Base-by-base conservation (phyloP, 1,140 invertebrate species). In the Trichogramma pretiosum region DNA sequence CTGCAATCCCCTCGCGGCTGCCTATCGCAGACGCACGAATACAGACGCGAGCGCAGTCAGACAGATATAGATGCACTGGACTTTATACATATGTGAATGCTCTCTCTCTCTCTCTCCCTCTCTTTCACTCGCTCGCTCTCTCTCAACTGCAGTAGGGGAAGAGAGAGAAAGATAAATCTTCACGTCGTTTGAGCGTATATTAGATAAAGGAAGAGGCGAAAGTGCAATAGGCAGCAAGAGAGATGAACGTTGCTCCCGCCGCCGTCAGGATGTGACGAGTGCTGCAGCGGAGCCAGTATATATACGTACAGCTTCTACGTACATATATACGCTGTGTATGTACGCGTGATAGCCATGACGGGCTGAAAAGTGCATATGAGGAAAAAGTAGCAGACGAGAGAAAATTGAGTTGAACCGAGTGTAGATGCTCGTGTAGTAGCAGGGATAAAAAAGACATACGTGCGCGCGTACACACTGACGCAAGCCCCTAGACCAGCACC, bases 111-210 rank as follows among this genome's bases (percentile, higher is more conserved):
- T 28, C 24, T 54, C 48, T 53, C 50, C 38, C 46, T 38, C 51
- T 43, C 33, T 43, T 43, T 30, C 13, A 43, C 33, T 10, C 35
- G 34, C 11, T n/a, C 13, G n/a, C n/a, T n/a, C n/a, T n/a, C n/a
- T n/a, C n/a, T n/a, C n/a, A n/a, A n/a, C n/a, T n/a, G n/a, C n/a
- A n/a, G n/a, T n/a, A n/a, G n/a, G n/a, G 32, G 16, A 33, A 5
- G 16, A 33, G 3, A n/a, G 16, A 64, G 61, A 39, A 55, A 56
- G 58, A 66, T 66, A 66, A 66, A 67, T 67, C 60, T 64, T 58
- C 39, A 55, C 52, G 64, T 58, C 57, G 61, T 57, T 67, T 62
- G 62, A n/a, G n/a, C 59, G 56, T 55, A 57, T 53, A 48, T 48
- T 45, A 48, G 53, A 61, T 52, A 55, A 56, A 61, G 61, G 53